These are phyloP conservation scores for Clytia hemisphaerica DNA, from an alignment of 30 jellyfish, hydroid and myxozoan genomes.

Conservation along the genomic window DNA sequence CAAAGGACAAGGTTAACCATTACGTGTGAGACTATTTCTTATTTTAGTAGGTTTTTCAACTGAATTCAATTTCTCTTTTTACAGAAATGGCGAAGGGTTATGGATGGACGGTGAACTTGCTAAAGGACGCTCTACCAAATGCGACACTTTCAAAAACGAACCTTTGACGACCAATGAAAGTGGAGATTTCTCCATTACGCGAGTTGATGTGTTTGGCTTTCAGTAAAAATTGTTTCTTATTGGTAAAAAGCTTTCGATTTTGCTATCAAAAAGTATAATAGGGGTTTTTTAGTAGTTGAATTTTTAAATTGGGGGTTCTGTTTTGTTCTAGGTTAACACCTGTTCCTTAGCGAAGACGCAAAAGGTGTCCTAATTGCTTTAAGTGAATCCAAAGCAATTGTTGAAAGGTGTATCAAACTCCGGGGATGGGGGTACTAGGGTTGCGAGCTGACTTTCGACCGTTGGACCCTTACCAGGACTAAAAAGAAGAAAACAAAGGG, in stretches of 20 bases:
- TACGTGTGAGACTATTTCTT: neutral
- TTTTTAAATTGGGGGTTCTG: neutral
- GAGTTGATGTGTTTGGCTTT: conserved; percentile 73
- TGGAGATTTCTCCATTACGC: conserved; percentile 67
- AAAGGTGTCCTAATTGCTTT: conserved; percentile 50
- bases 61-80: neutral
- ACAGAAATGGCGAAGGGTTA: conserved; percentile 74
- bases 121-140: conserved; percentile 66
- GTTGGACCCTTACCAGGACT: no score
- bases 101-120: conserved; percentile 68
- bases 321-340: neutral
- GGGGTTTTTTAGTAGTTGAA: neutral
- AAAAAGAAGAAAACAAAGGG: no score
- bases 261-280: no score
- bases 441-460: no score
- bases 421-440: no score
- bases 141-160: conserved; percentile 64
- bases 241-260: no score
- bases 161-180: conserved; percentile 54
- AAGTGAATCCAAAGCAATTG: conserved; percentile 46
- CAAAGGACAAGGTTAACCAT: no score
- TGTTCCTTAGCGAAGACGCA: conserved; percentile 47
- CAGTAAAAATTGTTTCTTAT: conserved; percentile 8
- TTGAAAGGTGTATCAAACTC: conserved; percentile 26
- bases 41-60: neutral